A percentile compares a stretch with the other conserved stretches of the same genome.
Conservation (phyloP, 2,797 vertebrate genomes). For the Fundulus diaphanus region DNA sequence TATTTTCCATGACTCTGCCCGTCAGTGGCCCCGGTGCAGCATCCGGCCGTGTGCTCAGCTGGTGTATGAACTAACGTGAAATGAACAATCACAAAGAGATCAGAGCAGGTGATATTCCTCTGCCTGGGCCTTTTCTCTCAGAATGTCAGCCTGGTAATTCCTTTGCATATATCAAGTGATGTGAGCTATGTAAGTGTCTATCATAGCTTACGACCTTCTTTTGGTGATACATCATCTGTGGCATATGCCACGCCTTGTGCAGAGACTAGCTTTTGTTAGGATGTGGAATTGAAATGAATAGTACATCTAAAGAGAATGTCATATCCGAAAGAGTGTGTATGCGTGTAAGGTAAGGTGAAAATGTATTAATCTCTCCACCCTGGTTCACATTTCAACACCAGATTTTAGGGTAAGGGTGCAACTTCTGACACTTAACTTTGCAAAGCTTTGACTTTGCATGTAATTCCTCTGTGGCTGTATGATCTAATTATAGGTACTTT, state of each 20-base stretch:
- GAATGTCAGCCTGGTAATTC: constrained; percentile 69
- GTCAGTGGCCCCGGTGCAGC: constrained; percentile 30
- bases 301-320: constrained; percentile 41
- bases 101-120: constrained; percentile 60
- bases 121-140: constrained; percentile 47
- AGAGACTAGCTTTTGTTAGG: constrained; percentile 46
- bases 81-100: constrained; percentile 78
- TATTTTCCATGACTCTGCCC: constrained; percentile 29
- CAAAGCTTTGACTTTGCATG: neutral
- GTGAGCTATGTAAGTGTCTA: constrained; percentile 46
- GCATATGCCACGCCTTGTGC: constrained; percentile 33
- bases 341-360: constrained; percentile 29
- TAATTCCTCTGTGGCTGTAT: constrained; percentile 4
- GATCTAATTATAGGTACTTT: constrained; percentile 4
- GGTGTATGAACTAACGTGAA: constrained; percentile 55
- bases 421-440: constrained; percentile 3
- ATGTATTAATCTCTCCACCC: constrained; percentile 30
- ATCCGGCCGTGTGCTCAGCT: constrained; percentile 63
- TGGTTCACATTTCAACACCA: constrained; percentile 1
- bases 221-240: constrained; percentile 42
- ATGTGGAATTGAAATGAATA: constrained; percentile 49
- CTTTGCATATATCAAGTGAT: constrained; percentile 71
- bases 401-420: neutral
- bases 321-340: constrained; percentile 4
- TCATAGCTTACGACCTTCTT: constrained; percentile 36